Percentiles rank a stretch among this genome's conserved stretches.
phyloP scores from a whole-genome alignment of 2,888 invertebrate genomes.

The Troilus luridus region DNA sequence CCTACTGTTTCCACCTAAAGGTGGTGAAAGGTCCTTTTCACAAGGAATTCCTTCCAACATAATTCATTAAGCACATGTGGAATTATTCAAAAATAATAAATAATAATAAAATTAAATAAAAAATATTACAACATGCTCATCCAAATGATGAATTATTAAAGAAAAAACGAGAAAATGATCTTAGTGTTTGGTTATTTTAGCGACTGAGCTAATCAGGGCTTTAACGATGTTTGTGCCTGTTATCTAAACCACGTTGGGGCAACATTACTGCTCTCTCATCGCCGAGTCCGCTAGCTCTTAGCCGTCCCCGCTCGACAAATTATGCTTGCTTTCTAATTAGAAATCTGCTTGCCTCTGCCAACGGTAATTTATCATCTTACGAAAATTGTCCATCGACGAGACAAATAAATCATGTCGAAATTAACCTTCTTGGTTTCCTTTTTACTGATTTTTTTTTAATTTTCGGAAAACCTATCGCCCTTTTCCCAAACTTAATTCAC shows the following conservation, averaged over 20 bases:
- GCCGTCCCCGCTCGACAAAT: background rate
- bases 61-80: background rate
- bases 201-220: background rate
- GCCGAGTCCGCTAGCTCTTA: background rate
- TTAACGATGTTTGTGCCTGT: constrained; percentile 22
- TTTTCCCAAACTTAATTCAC: no score
- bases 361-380: background rate
- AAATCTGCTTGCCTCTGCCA: constrained; percentile 27
- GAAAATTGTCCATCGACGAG: background rate
- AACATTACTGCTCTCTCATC: background rate
- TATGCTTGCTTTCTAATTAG: constrained; percentile 14
- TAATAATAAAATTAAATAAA: background rate
- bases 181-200: background rate
- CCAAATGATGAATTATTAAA: background rate
- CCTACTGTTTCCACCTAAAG: no score
- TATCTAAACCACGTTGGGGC: constrained; percentile 11
- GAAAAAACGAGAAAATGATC: background rate
- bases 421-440: background rate
- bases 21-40: no score
- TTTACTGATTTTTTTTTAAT: background rate
- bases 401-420: background rate
- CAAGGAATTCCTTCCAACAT: no score
- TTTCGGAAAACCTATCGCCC: background rate
- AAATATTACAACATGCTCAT: background rate
- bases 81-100: background rate